Percentiles rank a stretch among this genome's conserved stretches.
These are phyloP conservation scores for Pantherophis guttatus DNA, from an alignment of 2,113 vertebrate species.

Conservation along the genomic window DNA sequence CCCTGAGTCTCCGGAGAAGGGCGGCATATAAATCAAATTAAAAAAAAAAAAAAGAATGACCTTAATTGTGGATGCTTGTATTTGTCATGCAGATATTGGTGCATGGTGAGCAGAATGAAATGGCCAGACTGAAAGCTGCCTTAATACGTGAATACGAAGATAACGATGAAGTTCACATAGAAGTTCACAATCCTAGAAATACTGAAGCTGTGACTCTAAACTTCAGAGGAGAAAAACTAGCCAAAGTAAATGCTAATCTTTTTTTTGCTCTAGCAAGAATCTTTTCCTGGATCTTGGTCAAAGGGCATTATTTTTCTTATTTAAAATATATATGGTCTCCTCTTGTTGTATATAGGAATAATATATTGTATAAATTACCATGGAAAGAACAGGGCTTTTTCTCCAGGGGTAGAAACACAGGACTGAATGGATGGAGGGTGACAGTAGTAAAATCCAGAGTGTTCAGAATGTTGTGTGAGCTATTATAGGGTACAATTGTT, in stretches of 20 bases:
- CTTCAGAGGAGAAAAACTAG: slow-evolving; percentile 97
- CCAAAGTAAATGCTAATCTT: slow-evolving; percentile 77
- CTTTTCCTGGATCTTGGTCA: background rate
- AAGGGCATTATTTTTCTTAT: background rate
- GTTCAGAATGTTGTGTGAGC: background rate
- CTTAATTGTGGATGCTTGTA: background rate
- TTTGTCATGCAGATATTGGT: slow-evolving; percentile 82
- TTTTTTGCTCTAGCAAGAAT: background rate
- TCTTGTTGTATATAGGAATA: background rate
- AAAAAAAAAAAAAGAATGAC: no score
- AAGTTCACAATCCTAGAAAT: slow-evolving; percentile 95
- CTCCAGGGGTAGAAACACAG: background rate
- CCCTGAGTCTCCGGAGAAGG: no score
- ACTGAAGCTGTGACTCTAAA: slow-evolving; percentile 95
- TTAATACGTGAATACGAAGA: slow-evolving; percentile 96
- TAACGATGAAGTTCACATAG: slow-evolving; percentile 94
- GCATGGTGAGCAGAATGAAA: slow-evolving; percentile 97
- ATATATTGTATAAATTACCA: background rate
- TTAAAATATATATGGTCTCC: background rate
- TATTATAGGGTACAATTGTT: background rate
- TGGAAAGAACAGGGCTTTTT: background rate
- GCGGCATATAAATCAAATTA: no score
- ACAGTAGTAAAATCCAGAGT: background rate
- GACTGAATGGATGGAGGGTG: background rate
- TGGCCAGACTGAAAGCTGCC: slow-evolving; percentile 95